Conservation (phyloP, 2,888 invertebrate genomes). For the Acleris emargana region DNA sequence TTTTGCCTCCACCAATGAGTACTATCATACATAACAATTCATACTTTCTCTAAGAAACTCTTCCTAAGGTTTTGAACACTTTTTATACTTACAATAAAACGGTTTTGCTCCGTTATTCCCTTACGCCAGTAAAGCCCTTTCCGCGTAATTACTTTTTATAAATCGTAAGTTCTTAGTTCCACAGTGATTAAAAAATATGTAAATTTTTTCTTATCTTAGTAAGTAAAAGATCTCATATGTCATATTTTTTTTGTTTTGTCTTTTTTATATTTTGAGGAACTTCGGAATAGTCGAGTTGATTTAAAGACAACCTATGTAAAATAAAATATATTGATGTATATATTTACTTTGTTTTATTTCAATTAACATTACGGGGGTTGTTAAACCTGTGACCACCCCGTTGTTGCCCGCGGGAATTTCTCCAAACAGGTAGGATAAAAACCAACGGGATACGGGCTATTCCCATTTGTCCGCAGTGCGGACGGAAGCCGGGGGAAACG, state of each 20-base stretch:
- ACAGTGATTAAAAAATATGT: constrained; percentile 78
- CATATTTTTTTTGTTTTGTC: constrained; percentile 82
- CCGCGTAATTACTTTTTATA: constrained; percentile 63
- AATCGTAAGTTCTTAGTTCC: constrained; percentile 79
- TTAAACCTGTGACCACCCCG: too few species aligned
- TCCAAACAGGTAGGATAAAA: too few species aligned
- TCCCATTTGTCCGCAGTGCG: too few species aligned
- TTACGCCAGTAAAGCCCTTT: constrained; percentile 60
- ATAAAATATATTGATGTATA: constrained; percentile 84
- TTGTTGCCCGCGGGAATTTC: too few species aligned
- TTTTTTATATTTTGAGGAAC: constrained; percentile 84
- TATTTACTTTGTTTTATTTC: constrained; percentile 66
- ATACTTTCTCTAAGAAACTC: constrained; percentile 10
- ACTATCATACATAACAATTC: background rate
- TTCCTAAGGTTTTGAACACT: constrained; percentile 8
- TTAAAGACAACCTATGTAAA: constrained; percentile 84
- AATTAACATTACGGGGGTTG: background rate
- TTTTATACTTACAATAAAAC: constrained; percentile 18
- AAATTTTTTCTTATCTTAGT: constrained; percentile 83
- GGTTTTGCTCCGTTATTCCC: constrained; percentile 33
- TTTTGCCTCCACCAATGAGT: background rate
- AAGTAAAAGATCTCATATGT: constrained; percentile 83
- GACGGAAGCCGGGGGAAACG: too few species aligned
- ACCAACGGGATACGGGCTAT: too few species aligned
- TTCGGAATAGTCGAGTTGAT: constrained; percentile 82